Conservation (phyloP, 2,113 vertebrate genomes). For the Sinosuthora webbiana region DNA sequence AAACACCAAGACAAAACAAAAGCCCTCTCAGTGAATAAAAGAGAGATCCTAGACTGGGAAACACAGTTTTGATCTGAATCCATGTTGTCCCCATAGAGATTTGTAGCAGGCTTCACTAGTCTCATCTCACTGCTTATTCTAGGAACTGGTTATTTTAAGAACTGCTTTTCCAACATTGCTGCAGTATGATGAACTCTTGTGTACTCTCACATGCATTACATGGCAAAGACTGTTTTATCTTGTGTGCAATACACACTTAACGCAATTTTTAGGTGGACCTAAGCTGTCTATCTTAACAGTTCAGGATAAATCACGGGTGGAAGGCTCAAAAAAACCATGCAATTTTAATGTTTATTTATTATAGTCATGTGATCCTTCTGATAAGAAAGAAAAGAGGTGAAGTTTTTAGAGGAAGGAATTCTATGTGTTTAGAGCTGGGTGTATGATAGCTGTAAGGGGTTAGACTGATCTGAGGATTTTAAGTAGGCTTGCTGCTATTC, state of each 20-base stretch:
- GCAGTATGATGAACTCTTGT: not conserved
- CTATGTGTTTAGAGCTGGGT: not conserved
- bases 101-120: not conserved
- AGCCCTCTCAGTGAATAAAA: not conserved
- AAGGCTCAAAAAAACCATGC: not conserved
- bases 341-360: not conserved
- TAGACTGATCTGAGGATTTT: not conserved
- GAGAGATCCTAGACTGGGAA: not conserved
- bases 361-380: not conserved
- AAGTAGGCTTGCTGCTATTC: not conserved
- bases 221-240: not conserved
- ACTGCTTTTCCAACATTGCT: not conserved
- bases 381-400: not conserved
- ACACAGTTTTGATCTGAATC: not conserved
- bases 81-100: not conserved
- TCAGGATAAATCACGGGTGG: not conserved
- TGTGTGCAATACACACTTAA: not conserved
- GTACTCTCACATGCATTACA: not conserved
- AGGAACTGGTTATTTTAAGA: slow-evolving; percentile 14
- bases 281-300: not conserved
- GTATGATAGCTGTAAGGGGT: not conserved
- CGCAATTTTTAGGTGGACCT: not conserved
- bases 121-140: not conserved
- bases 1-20: not conserved
- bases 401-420: not conserved